Conservation (phyloP, 2,797 vertebrate species). For the Mus minutoides region DNA sequence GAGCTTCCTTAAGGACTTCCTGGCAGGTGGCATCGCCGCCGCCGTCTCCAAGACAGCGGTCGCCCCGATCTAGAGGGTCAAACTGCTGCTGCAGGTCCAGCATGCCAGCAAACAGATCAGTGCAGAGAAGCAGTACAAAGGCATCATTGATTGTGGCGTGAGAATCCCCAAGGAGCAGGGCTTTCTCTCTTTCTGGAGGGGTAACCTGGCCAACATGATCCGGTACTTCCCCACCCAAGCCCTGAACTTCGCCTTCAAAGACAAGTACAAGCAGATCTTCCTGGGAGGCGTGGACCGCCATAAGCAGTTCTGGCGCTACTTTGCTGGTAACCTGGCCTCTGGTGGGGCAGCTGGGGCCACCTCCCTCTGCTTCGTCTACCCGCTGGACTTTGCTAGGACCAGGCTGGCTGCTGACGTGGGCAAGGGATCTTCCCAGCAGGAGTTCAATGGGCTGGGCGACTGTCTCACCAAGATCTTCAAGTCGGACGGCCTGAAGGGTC, state of each 20-base stretch:
- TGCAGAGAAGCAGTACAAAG: slow-evolving; percentile 96
- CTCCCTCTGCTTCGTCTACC: slow-evolving; percentile 99
- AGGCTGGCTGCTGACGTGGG: slow-evolving; percentile 97
- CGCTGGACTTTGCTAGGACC: slow-evolving; percentile 99
- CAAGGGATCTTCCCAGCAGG: slow-evolving; percentile 92
- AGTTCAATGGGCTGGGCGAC: slow-evolving; percentile 96
- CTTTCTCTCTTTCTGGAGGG: slow-evolving; percentile 98
- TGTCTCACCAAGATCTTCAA: slow-evolving; percentile 96
- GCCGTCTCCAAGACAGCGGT: slow-evolving; percentile 99
- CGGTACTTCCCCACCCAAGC: slow-evolving; percentile 99
- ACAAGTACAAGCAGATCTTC: slow-evolving; percentile 99
- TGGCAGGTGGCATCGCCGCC: slow-evolving; percentile 96
- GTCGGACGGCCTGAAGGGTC: slow-evolving; percentile 94
- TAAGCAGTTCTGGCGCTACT: slow-evolving; percentile 99
- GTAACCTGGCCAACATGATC: slow-evolving; percentile 99
- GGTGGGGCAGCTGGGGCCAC: slow-evolving; percentile 98
- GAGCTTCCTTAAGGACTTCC: slow-evolving; percentile 97
- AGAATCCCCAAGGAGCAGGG: slow-evolving; percentile 99
- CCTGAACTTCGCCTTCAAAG: slow-evolving; percentile 99
- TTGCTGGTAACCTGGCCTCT: slow-evolving; percentile 96
- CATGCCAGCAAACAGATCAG: slow-evolving; percentile 99
- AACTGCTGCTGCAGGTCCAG: slow-evolving; percentile 97
- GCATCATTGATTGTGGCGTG: slow-evolving; percentile 96
- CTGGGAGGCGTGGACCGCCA: slow-evolving; percentile 98
- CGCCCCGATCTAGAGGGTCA: slow-evolving; percentile 98